Conservation (phyloP, 1,140 invertebrate genomes). For the Myzus persicae region DNA sequence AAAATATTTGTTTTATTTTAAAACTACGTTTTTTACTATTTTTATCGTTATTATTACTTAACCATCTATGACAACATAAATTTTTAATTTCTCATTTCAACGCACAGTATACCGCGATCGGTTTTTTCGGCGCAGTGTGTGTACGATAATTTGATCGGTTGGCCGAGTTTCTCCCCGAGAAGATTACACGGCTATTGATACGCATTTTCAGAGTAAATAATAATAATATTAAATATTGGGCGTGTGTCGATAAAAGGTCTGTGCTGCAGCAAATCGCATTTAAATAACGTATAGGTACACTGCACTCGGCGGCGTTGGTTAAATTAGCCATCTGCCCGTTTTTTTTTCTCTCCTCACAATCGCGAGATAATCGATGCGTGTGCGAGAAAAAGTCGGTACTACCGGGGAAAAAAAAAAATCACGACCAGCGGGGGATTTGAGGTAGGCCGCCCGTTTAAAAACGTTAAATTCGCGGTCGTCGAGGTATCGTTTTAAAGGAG, state of each 20-base stretch:
- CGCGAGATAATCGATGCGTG: not conserved
- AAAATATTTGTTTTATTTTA: not conserved
- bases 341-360: not conserved
- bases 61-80: no score
- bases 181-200: slow-evolving; percentile 27
- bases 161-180: not conserved
- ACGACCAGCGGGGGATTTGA: slow-evolving; percentile 22
- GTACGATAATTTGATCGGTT: not conserved
- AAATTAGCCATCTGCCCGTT: slow-evolving; percentile 50
- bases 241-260: not conserved
- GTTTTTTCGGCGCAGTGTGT: not conserved
- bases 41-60: no score
- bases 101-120: not conserved
- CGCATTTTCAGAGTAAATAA: not conserved
- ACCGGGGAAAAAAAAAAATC: not conserved
- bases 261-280: slow-evolving; percentile 24
- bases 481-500: slow-evolving; percentile 37
- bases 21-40: not conserved
- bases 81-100: no score
- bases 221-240: no score
- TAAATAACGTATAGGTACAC: not conserved
- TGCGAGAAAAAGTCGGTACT: not conserved
- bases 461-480: slow-evolving; percentile 34
- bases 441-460: slow-evolving; percentile 38
- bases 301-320: not conserved